Evolutionary conservation across 2,888 invertebrate species (phyloP).

Genomic region (Listrodromus nycthemerus): DNA sequence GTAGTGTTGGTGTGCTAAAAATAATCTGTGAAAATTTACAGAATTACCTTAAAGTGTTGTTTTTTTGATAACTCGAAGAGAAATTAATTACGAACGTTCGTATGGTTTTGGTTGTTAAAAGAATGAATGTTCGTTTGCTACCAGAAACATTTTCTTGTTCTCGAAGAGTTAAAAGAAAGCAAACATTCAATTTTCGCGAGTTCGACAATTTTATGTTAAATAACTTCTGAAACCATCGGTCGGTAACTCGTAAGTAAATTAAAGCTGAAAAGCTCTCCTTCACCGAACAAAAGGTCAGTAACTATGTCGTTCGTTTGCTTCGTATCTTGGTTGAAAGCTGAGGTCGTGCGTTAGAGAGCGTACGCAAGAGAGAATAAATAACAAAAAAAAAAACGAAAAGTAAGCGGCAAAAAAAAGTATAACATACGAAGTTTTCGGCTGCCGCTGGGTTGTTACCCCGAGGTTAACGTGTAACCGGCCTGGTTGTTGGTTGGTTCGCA

Average conservation of each 20-base stretch:
- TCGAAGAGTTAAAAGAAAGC: neutral
- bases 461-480: constrained; percentile 82
- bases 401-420: constrained; percentile 26
- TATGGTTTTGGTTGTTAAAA: too few species aligned
- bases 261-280: neutral
- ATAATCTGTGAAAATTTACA: too few species aligned
- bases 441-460: constrained; percentile 43
- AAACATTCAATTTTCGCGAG: neutral
- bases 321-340: constrained; percentile 28
- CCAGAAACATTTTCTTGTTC: too few species aligned
- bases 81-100: too few species aligned
- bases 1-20: too few species aligned
- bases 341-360: neutral
- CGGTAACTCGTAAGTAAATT: neutral
- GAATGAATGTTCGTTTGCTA: too few species aligned
- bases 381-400: constrained; percentile 12
- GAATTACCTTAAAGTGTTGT: too few species aligned
- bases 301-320: constrained; percentile 4
- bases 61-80: too few species aligned
- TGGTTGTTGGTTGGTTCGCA: constrained; percentile 85
- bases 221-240: neutral
- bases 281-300: neutral
- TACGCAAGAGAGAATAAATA: constrained; percentile 1
- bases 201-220: neutral
- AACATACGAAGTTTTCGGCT: constrained; percentile 37